A percentile compares a stretch with the other conserved stretches of the same genome.
Conservation (phyloP, 2,888 invertebrate genomes). For the Eilema depressum region DNA sequence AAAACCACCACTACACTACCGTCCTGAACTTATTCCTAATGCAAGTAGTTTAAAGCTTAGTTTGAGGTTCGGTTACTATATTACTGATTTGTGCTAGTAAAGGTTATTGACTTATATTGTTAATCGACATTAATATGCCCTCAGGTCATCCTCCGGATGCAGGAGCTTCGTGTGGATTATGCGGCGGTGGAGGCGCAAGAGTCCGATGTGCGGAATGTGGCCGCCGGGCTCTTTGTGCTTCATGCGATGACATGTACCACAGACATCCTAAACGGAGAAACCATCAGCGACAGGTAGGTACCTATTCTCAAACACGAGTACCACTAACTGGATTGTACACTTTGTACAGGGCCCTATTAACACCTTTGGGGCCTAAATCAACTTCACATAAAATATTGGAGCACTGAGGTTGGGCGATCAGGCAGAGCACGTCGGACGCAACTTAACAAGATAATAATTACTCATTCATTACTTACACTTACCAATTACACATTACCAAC, state of each 20-base stretch:
- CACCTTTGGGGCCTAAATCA: no score
- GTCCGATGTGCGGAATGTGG: slow-evolving; percentile 94
- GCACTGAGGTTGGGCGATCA: no score
- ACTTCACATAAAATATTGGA: no score
- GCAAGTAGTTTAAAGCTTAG: no score
- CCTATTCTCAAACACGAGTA: background rate
- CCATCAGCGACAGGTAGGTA: slow-evolving; percentile 91
- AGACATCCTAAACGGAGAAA: slow-evolving; percentile 95
- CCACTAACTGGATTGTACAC: background rate
- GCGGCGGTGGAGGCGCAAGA: slow-evolving; percentile 93
- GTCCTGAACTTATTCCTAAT: no score
- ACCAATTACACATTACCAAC: background rate
- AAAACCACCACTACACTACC: no score
- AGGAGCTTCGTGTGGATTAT: slow-evolving; percentile 92
- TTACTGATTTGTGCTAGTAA: no score
- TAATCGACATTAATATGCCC: background rate
- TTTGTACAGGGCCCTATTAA: no score
- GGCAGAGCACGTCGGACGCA: no score
- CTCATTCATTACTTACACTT: background rate
- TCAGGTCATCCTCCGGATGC: slow-evolving; percentile 84
- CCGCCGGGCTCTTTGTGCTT: slow-evolving; percentile 94
- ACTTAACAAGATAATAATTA: background rate
- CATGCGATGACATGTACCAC: slow-evolving; percentile 98
- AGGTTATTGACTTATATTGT: no score
- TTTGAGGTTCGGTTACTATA: no score